phyloP scores from a whole-genome alignment of 2,888 invertebrate genomes.

The Ypsolopha scabrella region DNA sequence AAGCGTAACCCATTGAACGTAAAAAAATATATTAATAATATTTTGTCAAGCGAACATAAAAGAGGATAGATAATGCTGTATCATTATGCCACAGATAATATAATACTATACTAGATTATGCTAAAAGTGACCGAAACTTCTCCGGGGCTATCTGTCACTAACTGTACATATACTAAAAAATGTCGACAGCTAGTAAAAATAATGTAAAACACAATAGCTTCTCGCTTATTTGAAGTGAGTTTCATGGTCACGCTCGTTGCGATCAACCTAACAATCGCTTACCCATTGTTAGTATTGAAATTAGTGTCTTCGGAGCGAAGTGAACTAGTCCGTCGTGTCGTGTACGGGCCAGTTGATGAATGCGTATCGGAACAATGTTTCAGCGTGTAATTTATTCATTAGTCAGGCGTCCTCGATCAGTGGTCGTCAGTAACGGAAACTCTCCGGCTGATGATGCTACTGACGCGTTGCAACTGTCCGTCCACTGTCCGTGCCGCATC shows the following conservation, averaged over 20 bases:
- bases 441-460: constrained; percentile 49
- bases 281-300: constrained; percentile 57
- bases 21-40: no score
- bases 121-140: no score
- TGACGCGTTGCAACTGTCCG: not conserved
- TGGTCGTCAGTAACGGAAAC: constrained; percentile 45
- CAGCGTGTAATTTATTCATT: constrained; percentile 70
- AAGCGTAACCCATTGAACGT: no score
- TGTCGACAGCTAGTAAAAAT: constrained; percentile 13
- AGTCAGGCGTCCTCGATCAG: constrained; percentile 65
- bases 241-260: constrained; percentile 36
- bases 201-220: constrained; percentile 28
- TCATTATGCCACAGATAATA: no score
- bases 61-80: no score
- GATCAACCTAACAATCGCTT: constrained; percentile 23
- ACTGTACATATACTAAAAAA: not conserved
- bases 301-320: constrained; percentile 30
- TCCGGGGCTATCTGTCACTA: no score
- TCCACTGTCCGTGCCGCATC: no score
- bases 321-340: constrained; percentile 30
- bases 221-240: constrained; percentile 21
- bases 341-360: constrained; percentile 51
- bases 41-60: no score
- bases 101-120: no score
- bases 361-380: constrained; percentile 63